Evolutionary conservation across 2,888 invertebrate species (phyloP).

Genomic region (Mantis religiosa): DNA sequence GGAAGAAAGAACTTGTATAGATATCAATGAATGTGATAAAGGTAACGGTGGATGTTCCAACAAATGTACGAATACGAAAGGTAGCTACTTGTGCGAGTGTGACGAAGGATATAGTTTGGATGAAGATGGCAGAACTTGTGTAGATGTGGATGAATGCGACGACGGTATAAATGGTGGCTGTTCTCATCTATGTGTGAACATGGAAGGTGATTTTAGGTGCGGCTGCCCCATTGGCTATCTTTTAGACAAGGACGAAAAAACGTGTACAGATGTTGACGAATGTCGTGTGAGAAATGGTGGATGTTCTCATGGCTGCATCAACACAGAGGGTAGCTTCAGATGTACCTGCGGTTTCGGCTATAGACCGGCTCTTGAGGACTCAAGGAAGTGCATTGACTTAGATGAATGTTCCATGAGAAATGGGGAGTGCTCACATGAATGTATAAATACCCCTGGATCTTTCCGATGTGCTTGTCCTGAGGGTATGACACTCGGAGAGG

Average conservation of each 20-base stretch:
- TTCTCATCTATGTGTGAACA: slow-evolving; percentile 48
- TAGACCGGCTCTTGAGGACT: slow-evolving; percentile 32
- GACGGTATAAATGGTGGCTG: slow-evolving; percentile 42
- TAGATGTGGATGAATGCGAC: slow-evolving; percentile 40
- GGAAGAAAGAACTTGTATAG: slow-evolving; percentile 40
- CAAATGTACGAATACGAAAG: slow-evolving; percentile 57
- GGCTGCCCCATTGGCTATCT: slow-evolving; percentile 47
- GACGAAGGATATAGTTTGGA: slow-evolving; percentile 43
- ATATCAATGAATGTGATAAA: slow-evolving; percentile 44
- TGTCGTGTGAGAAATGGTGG: slow-evolving; percentile 24
- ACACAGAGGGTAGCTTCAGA: slow-evolving; percentile 37
- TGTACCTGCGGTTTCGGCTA: slow-evolving; percentile 41
- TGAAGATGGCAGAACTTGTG: slow-evolving; percentile 44
- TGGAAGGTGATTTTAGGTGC: slow-evolving; percentile 41
- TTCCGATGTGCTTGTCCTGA: slow-evolving; percentile 39
- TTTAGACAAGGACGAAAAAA: slow-evolving; percentile 36
- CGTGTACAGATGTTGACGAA: slow-evolving; percentile 37
- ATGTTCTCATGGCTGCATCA: slow-evolving; percentile 50
- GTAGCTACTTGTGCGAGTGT: slow-evolving; percentile 60
- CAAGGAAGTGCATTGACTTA: slow-evolving; percentile 36
- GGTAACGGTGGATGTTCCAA: slow-evolving; percentile 52
- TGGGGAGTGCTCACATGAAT: slow-evolving; percentile 44
- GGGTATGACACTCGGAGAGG: slow-evolving; percentile 34
- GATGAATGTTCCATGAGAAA: slow-evolving; percentile 48
- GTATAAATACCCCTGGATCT: slow-evolving; percentile 41